Evolutionary conservation across 2,888 invertebrate species (phyloP).

Genomic region (Hololepta plana): DNA sequence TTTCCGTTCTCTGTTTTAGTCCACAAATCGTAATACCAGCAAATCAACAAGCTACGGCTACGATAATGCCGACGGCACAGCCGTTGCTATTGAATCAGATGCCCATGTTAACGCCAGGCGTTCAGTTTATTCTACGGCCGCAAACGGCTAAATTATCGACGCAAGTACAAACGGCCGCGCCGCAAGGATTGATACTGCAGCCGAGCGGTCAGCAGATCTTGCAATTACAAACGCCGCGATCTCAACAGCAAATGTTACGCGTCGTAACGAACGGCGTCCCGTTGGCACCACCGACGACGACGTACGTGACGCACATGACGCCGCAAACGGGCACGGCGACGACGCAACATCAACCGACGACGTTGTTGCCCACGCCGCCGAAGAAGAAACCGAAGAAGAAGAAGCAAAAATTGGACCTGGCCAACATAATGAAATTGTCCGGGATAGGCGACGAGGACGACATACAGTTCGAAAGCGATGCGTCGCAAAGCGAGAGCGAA

Average conservation of each 20-base stretch:
- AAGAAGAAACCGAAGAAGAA: slow-evolving; percentile 37
- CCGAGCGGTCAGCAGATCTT: slow-evolving; percentile 22
- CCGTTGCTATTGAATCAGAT: slow-evolving; percentile 26
- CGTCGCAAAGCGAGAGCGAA: slow-evolving; percentile 26
- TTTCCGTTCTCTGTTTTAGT: slow-evolving; percentile 13
- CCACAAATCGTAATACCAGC: slow-evolving; percentile 26
- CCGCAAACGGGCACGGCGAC: too few relatives aligned
- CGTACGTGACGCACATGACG: slow-evolving; percentile 23
- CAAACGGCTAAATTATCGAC: slow-evolving; percentile 34
- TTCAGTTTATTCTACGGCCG: slow-evolving; percentile 52
- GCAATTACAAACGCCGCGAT: slow-evolving; percentile 19
- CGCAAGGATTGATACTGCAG: slow-evolving; percentile 24
- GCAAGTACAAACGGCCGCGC: slow-evolving; percentile 18
- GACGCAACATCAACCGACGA: slow-evolving; percentile 11
- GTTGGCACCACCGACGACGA: slow-evolving; percentile 25
- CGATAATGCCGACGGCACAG: slow-evolving; percentile 25
- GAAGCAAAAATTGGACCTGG: slow-evolving; percentile 42
- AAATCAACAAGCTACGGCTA: slow-evolving; percentile 19
- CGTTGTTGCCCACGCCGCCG: slow-evolving; percentile 22
- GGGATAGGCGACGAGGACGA: slow-evolving; percentile 47
- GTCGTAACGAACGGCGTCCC: slow-evolving; percentile 40
- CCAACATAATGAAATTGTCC: slow-evolving; percentile 56
- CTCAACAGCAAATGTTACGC: slow-evolving; percentile 35
- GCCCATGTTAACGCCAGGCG: slow-evolving; percentile 31
- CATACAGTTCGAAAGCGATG: slow-evolving; percentile 30